phyloP scores from a whole-genome alignment of 2,797 vertebrate species.

The Danionella dracula region DNA sequence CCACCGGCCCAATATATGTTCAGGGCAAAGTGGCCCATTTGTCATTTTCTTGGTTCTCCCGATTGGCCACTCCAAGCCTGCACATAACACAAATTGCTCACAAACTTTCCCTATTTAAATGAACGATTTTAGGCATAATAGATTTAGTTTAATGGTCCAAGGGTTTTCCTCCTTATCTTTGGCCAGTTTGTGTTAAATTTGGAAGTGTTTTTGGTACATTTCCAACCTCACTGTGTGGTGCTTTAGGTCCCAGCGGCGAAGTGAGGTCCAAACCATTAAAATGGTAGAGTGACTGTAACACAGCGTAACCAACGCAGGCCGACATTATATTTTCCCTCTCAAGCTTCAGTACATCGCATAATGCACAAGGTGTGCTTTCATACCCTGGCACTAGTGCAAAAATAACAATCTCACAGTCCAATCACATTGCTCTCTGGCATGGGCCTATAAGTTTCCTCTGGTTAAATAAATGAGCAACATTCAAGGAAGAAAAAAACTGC shows the following conservation, averaged over 20 bases:
- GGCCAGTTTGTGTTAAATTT: no score
- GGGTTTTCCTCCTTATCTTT: no score
- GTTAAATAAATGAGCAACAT: constrained; percentile 34
- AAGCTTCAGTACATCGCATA: constrained; percentile 40
- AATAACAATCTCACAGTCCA: constrained; percentile 45
- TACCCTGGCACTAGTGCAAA: constrained; percentile 37
- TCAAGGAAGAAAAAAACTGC: constrained; percentile 15
- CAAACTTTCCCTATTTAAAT: no score
- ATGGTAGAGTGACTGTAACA: constrained; percentile 26
- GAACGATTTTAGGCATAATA: no score
- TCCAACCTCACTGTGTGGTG: not conserved
- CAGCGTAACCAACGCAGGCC: constrained; percentile 38
- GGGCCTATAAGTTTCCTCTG: constrained; percentile 33
- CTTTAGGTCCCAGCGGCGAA: not conserved
- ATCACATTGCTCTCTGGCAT: constrained; percentile 43
- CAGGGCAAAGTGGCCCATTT: no score
- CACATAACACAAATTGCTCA: no score
- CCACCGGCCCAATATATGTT: no score
- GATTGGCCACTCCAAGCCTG: no score
- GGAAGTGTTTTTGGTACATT: not conserved
- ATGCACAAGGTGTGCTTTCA: constrained; percentile 40
- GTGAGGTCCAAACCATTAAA: constrained; percentile 5
- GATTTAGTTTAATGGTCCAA: no score
- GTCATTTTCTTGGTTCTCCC: no score
- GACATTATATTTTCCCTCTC: constrained; percentile 24